phyloP scores from a whole-genome alignment of 1,140 invertebrate species.

The Pectinophora gossypiella region DNA sequence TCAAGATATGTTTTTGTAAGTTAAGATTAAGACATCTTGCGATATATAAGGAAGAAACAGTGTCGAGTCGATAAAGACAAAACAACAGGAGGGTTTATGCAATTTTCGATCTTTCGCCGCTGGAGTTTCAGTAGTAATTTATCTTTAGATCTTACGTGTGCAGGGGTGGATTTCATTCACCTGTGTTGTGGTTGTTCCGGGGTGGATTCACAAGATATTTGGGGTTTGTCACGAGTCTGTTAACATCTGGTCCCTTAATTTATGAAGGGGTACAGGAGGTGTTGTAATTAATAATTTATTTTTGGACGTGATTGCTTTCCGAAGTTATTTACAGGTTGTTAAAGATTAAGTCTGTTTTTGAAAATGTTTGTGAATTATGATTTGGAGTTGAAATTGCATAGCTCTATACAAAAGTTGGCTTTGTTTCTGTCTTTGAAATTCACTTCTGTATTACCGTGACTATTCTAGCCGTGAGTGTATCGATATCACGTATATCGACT shows the following conservation, averaged over 20 bases:
- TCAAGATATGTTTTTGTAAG: constrained; percentile 15
- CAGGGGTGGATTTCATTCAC: constrained; percentile 22
- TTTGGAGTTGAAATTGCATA: too few species aligned
- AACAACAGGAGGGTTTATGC: constrained; percentile 14
- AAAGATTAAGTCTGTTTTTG: too few species aligned
- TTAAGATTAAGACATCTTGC: background rate
- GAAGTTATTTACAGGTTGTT: too few species aligned
- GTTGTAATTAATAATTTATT: constrained; percentile 72
- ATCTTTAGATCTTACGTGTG: background rate
- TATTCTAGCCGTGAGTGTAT: too few species aligned
- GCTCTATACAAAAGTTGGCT: too few species aligned
- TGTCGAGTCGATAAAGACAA: constrained; percentile 61
- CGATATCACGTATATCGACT: too few species aligned
- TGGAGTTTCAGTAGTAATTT: background rate
- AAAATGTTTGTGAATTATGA: too few species aligned
- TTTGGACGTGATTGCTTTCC: too few species aligned
- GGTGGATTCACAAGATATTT: constrained; percentile 70
- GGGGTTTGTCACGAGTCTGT: constrained; percentile 63
- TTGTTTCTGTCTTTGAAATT: too few species aligned
- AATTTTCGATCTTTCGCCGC: background rate
- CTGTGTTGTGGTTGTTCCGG: constrained; percentile 49
- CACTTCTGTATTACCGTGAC: too few species aligned
- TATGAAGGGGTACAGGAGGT: constrained; percentile 58
- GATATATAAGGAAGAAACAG: constrained; percentile 52
- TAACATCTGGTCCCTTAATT: constrained; percentile 68